Conservation (phyloP, 2,888 invertebrate species). For the Eupeodes latifasciatus region DNA sequence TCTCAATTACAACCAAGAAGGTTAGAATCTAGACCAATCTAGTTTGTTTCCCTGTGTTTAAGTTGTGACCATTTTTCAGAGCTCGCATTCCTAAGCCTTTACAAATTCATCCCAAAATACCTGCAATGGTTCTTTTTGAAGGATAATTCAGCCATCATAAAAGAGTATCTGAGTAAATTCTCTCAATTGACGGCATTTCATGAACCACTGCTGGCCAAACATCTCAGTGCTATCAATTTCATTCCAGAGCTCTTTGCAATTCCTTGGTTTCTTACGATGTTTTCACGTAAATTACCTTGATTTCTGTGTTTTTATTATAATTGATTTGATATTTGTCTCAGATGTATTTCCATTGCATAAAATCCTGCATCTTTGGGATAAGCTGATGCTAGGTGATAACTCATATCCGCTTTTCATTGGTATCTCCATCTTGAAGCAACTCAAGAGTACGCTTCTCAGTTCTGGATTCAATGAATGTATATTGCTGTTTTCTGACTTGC, state of each 20-base stretch:
- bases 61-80: conserved; percentile 86
- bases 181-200: conserved; percentile 98
- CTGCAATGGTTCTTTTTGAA: conserved; percentile 98
- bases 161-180: conserved; percentile 98
- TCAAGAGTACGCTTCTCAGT: conserved; percentile 91
- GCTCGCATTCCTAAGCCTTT: conserved; percentile 96
- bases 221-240: conserved; percentile 96
- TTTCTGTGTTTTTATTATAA: conserved; percentile 45
- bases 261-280: conserved; percentile 99
- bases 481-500: conserved; percentile 98
- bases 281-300: conserved; percentile 91
- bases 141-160: conserved; percentile 98
- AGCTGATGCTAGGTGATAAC: conserved; percentile 95
- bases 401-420: conserved; percentile 98
- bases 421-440: conserved; percentile 94
- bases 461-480: conserved; percentile 99
- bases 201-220: conserved; percentile 95
- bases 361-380: conserved; percentile 99
- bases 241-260: conserved; percentile 99
- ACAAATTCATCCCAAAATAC: conserved; percentile 97
- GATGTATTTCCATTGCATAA: conserved; percentile 99
- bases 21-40: conserved; percentile 84
- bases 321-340: conserved; percentile 82
- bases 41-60: background rate
- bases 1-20: conserved; percentile 98